Base-by-base conservation (phyloP, 2,888 invertebrate genomes). In the Drosophila paracracens region DNA sequence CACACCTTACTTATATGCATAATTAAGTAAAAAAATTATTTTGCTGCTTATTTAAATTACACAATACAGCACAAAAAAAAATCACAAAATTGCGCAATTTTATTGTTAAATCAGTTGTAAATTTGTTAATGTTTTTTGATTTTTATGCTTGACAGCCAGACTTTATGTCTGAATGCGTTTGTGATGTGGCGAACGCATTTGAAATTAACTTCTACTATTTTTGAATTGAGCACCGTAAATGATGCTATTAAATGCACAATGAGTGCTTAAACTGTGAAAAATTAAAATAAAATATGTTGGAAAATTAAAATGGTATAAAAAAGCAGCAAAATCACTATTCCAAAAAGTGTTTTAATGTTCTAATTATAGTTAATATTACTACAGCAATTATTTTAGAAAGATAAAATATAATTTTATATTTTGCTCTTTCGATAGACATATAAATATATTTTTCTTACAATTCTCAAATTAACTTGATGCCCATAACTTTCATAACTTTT, bases 51-150 rank as follows among this genome's bases (percentile, higher is more conserved):
- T 63, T 81, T 75, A 75, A 68, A 77, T 78, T 36, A 68, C 72
- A 59, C 76, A 64, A 25, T 43, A 27, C 50, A 21, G n/a, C 36
- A n/a, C 1, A 13, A 35, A 21, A 46, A 57, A 40, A 21, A 38
- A 38, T 11, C 21, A 43, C 21, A 58, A 72, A 40, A 59, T 51
- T 61, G 70, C 29, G 58, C 62, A 61, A 80, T 79, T 82, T 89
- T 79, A 78, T 79, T 89, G 83, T 80, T 85, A 83, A 88, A 88
- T 88, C 90, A 81, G 79, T 89, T 89, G 88, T 79, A 81, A 82
- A 88, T 81, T 88, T 71, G 78, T 77, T 78, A 75, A 77, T 73
- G 69, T 66, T 63, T 75, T 77, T 70, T 62, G 53, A 54, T 68
- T 76, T 71, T 65, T 59, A 54, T 46, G 50, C 36, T 10, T 35